phyloP scores from a whole-genome alignment of 1,140 invertebrate genomes.

The Zaprionus davidi region DNA sequence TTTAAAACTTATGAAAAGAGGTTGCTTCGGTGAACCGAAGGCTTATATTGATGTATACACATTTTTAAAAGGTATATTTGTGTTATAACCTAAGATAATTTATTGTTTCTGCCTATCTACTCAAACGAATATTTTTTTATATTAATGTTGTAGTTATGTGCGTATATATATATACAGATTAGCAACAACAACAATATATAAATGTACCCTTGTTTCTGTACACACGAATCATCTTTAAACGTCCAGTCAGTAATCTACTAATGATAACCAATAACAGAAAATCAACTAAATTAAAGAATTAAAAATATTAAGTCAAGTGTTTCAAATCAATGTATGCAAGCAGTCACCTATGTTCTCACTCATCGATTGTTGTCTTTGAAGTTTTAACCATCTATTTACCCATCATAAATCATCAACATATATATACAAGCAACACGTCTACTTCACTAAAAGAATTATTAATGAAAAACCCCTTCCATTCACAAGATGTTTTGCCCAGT shows the following conservation, averaged over 20 bases:
- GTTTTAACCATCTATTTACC: conserved; percentile 70
- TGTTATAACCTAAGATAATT: neutral
- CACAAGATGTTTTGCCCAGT: neutral
- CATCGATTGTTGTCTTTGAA: conserved; percentile 81
- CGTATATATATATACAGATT: conserved; percentile 38
- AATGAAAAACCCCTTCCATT: neutral
- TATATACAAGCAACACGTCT: conserved; percentile 6
- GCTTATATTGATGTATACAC: conserved; percentile 33
- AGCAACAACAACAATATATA: conserved; percentile 24
- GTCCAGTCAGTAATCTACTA: conserved; percentile 9
- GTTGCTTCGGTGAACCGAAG: conserved; percentile 30
- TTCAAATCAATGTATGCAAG: conserved; percentile 54
- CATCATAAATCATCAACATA: conserved; percentile 40
- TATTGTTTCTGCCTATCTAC: neutral
- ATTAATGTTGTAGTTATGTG: conserved; percentile 50
- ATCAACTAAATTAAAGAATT: conserved; percentile 41
- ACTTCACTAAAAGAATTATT: neutral
- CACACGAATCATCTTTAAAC: conserved; percentile 32
- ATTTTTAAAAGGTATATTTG: conserved; percentile 32
- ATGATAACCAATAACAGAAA: conserved; percentile 12
- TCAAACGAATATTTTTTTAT: conserved; percentile 16
- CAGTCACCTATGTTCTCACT: conserved; percentile 71
- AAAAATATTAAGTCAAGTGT: conserved; percentile 45
- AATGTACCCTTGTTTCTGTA: conserved; percentile 61
- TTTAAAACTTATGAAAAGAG: conserved; percentile 44